These are phyloP conservation scores for Lordiphosa collinella DNA, from an alignment of 1,140 invertebrate species.

Conservation along the genomic window DNA sequence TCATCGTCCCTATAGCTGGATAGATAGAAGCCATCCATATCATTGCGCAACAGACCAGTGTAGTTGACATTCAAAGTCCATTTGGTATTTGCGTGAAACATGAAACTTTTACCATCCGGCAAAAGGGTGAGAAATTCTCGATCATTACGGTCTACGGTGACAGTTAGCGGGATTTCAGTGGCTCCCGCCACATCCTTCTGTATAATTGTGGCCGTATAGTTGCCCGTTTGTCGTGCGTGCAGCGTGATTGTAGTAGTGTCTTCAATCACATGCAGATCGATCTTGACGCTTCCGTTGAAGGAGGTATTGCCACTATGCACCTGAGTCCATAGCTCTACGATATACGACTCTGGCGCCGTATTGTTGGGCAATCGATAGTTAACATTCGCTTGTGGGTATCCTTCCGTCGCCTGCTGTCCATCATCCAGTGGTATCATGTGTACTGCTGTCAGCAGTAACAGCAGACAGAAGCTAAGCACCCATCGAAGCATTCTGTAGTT, in stretches of 20 bases:
- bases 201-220: constrained; percentile 38
- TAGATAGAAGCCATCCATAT: constrained; percentile 88
- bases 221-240: constrained; percentile 77
- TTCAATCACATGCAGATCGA: constrained; percentile 79
- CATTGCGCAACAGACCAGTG: constrained; percentile 81
- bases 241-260: constrained; percentile 79
- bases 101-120: constrained; percentile 74
- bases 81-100: constrained; percentile 43
- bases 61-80: constrained; percentile 81
- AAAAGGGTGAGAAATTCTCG: constrained; percentile 63
- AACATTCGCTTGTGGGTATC: background rate
- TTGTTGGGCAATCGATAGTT: constrained; percentile 82
- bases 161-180: constrained; percentile 6
- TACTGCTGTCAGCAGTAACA: constrained; percentile 33
- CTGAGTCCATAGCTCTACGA: constrained; percentile 83
- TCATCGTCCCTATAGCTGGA: constrained; percentile 87
- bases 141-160: background rate
- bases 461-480: constrained; percentile 25
- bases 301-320: constrained; percentile 79
- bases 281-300: constrained; percentile 83
- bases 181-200: constrained; percentile 13
- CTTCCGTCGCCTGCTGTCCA: constrained; percentile 53
- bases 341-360: constrained; percentile 83
- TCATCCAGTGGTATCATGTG: constrained; percentile 22
- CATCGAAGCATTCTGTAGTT: constrained; percentile 82